phyloP scores from a whole-genome alignment of 1,140 invertebrate species.

The Zaprionus vittiger region DNA sequence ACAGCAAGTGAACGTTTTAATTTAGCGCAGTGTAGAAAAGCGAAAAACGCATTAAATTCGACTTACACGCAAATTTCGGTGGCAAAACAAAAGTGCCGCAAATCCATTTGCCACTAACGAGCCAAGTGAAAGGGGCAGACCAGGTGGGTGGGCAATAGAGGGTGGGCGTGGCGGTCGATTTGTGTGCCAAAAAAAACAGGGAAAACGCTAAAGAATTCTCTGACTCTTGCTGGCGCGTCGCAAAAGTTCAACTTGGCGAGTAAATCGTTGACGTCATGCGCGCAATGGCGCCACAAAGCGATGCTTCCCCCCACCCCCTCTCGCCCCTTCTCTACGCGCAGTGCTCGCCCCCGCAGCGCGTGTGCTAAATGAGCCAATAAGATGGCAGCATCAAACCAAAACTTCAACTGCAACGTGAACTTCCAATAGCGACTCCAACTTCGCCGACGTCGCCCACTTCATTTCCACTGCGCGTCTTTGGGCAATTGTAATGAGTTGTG shows the following conservation, averaged over 20 bases:
- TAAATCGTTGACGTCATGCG: conserved; percentile 54
- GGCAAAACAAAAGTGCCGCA: conserved; percentile 35
- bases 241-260: conserved; percentile 49
- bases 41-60: conserved; percentile 31
- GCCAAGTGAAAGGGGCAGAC: conserved; percentile 3
- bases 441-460: background rate
- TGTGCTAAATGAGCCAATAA: conserved; percentile 63
- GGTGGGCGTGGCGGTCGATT: conserved; percentile 2
- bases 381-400: conserved; percentile 12
- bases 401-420: conserved; percentile 8
- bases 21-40: conserved; percentile 13
- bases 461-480: conserved; percentile 8
- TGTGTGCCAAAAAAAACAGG: conserved; percentile 30
- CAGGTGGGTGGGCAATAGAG: background rate
- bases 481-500: conserved; percentile 48
- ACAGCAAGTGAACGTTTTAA: conserved; percentile 18
- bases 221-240: conserved; percentile 18
- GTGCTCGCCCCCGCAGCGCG: background rate
- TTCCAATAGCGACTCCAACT: conserved; percentile 3
- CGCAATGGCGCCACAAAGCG: conserved; percentile 23
- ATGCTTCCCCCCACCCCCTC: background rate
- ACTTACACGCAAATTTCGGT: conserved; percentile 40
- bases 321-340: too few relatives aligned
- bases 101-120: conserved; percentile 21
- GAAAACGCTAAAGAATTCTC: conserved; percentile 26